Conservation (phyloP, 2,113 vertebrate species). For the Calidris pugnax region DNA sequence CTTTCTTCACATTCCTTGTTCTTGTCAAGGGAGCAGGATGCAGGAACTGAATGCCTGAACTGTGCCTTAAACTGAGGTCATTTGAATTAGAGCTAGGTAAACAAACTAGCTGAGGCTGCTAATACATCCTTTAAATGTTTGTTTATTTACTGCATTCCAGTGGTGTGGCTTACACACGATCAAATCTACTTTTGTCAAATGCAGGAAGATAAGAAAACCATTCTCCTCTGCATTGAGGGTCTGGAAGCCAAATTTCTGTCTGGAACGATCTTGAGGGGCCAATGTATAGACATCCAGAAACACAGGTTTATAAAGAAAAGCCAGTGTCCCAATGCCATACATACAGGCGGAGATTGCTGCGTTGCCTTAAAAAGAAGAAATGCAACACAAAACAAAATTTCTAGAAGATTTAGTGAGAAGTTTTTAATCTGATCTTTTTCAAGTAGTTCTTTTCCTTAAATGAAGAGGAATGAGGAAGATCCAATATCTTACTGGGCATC, state of each 20-base stretch:
- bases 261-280: not conserved
- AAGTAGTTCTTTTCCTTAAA: not conserved
- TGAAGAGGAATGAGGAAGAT: not conserved
- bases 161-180: not conserved
- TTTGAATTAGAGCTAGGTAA: conserved; percentile 52
- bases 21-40: not conserved
- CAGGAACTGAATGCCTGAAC: not conserved
- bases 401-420: not conserved
- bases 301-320: not conserved
- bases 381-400: not conserved
- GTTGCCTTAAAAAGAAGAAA: not conserved
- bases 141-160: conserved; percentile 58
- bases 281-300: not conserved
- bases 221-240: not conserved
- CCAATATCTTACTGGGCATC: not conserved
- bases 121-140: conserved; percentile 22
- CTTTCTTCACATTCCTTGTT: not conserved
- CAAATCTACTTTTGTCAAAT: conserved; percentile 41
- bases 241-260: conserved; percentile 16
- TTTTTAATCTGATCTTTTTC: not conserved
- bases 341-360: not conserved
- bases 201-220: conserved; percentile 28
- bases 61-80: conserved; percentile 46
- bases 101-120: conserved; percentile 22
- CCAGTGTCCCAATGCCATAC: not conserved